Evolutionary conservation across 2,797 vertebrate species (phyloP).

Genomic region (Netta rufina): DNA sequence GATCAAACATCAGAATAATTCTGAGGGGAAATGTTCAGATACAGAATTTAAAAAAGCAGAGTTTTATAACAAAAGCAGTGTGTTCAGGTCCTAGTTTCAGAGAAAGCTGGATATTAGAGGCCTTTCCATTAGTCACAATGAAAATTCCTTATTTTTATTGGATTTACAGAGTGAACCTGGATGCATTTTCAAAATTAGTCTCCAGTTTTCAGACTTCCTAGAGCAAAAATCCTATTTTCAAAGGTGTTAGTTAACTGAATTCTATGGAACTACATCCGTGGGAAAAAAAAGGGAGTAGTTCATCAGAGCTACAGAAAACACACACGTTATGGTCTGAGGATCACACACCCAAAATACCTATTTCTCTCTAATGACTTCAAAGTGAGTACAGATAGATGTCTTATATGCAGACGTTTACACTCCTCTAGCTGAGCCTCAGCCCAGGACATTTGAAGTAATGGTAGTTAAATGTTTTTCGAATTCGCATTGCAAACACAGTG

Average conservation of each 20-base stretch:
- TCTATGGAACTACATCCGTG: not conserved
- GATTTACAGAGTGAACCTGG: not conserved
- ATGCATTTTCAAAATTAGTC: not conserved
- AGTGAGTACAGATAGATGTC: not conserved
- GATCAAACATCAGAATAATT: conserved; percentile 1
- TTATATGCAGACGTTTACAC: not conserved
- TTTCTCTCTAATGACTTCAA: not conserved
- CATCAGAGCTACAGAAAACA: not conserved
- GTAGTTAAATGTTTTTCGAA: not conserved
- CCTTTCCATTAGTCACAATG: not conserved
- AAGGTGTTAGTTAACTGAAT: not conserved
- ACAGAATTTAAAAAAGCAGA: not conserved
- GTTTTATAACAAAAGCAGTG: not conserved
- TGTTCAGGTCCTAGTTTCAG: not conserved
- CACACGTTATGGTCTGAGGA: not conserved
- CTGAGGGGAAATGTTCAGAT: not conserved
- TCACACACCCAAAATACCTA: not conserved
- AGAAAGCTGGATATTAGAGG: not conserved
- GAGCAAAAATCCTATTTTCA: not conserved
- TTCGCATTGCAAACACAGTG: not conserved
- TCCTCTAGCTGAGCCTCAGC: not conserved
- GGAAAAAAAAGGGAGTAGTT: not conserved
- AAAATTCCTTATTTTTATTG: not conserved
- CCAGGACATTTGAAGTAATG: not conserved
- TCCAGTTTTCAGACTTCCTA: not conserved